Evolutionary conservation across 2,113 vertebrate genomes (phyloP).

Genomic region (Paradoxurus hermaphroditus): DNA sequence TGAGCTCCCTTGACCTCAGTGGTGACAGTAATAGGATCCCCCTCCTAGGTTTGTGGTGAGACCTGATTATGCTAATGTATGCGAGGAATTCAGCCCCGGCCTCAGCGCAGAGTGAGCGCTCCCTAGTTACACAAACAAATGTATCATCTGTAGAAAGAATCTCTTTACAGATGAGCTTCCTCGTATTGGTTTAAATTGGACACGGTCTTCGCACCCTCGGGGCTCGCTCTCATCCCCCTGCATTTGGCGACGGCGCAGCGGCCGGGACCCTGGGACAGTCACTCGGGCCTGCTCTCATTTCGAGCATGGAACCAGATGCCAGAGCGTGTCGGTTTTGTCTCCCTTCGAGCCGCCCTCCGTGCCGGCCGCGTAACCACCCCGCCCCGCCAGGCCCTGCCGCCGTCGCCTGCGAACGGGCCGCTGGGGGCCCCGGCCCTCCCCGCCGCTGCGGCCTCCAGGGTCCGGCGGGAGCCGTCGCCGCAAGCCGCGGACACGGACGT

Average conservation of each 20-base stretch:
- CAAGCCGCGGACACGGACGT: not conserved
- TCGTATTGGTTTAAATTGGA: not conserved
- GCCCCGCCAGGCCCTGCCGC: fast-evolving
- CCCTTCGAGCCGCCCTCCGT: fast-evolving
- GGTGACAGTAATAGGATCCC: not conserved
- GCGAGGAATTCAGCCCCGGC: fast-evolving
- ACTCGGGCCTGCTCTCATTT: not conserved
- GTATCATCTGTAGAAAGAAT: fast-evolving
- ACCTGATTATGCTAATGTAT: too few relatives aligned
- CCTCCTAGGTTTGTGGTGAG: not conserved
- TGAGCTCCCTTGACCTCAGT: not conserved
- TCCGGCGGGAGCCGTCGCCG: not conserved
- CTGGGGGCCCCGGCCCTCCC: not conserved
- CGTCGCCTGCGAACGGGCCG: too few relatives aligned
- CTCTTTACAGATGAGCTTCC: not conserved
- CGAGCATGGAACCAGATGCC: fast-evolving
- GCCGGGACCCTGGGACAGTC: not conserved
- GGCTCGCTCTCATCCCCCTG: fast-evolving
- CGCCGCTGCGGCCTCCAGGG: not conserved
- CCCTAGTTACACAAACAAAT: fast-evolving
- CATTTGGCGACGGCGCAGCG: fast-evolving
- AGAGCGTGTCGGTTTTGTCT: not conserved
- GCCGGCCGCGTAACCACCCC: fast-evolving
- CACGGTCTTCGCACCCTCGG: not conserved
- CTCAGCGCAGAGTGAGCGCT: fast-evolving